phyloP scores from a whole-genome alignment of 1,140 invertebrate genomes.

The Eumaeus atala region DNA sequence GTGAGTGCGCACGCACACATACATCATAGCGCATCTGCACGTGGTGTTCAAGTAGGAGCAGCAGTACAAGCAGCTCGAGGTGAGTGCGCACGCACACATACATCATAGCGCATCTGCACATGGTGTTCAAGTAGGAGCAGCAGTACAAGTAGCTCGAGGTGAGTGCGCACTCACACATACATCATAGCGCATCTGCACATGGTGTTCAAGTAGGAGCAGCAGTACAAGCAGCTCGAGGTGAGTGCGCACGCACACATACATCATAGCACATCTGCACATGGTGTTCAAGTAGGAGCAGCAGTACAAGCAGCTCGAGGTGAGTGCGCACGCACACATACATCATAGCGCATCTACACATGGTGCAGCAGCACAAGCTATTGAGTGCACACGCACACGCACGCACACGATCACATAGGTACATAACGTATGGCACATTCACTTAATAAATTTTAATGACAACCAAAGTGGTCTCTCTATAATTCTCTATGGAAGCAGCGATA shows the following conservation, averaged over 20 bases:
- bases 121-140: constrained; percentile 86
- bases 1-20: constrained; percentile 51
- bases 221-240: not conserved
- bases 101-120: constrained; percentile 80
- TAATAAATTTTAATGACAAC: too few relatives aligned
- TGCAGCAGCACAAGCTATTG: not conserved
- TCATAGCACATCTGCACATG: not conserved
- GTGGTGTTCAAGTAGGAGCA: constrained; percentile 87
- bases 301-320: not conserved
- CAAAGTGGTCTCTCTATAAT: too few relatives aligned
- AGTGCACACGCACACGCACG: too few relatives aligned
- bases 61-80: constrained; percentile 83
- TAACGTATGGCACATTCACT: not conserved
- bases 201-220: too few relatives aligned
- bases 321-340: too few relatives aligned
- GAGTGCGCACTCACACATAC: constrained; percentile 22
- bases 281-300: too few relatives aligned
- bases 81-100: constrained; percentile 53
- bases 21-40: constrained; percentile 80
- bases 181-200: not conserved
- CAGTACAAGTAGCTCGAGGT: constrained; percentile 84
- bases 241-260: too few relatives aligned
- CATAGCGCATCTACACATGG: not conserved
- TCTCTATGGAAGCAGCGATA: too few relatives aligned
- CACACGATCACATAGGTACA: not conserved